phyloP scores from a whole-genome alignment of 1,140 invertebrate genomes.

The Anoplolepis gracilipes region DNA sequence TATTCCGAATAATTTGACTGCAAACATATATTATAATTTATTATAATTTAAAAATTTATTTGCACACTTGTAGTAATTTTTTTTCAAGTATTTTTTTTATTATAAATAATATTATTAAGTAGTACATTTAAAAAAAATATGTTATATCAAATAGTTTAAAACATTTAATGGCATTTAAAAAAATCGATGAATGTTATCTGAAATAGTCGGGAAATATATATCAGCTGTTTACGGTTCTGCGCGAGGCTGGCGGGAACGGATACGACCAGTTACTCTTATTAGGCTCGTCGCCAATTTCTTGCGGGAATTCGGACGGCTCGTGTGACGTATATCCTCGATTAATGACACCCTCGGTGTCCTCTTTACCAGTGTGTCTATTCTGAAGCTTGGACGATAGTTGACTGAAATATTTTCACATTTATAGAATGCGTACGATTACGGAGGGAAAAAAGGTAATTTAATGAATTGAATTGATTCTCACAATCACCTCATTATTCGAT shows the following conservation, averaged over 20 bases:
- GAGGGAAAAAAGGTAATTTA: neutral
- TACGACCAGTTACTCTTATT: constrained; percentile 83
- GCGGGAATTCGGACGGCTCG: constrained; percentile 76
- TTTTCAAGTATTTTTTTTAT: constrained; percentile 33
- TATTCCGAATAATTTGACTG: neutral
- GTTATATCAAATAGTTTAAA: neutral
- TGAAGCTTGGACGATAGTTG: constrained; percentile 81
- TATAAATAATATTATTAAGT: constrained; percentile 26
- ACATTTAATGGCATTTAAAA: neutral
- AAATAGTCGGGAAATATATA: neutral
- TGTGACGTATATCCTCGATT: constrained; percentile 81
- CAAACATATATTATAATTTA: neutral
- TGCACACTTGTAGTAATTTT: neutral
- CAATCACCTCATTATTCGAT: constrained; percentile 80
- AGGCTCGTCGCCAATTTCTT: constrained; percentile 71
- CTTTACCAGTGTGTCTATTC: constrained; percentile 69
- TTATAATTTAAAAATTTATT: neutral
- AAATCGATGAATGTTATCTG: neutral
- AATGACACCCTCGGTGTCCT: constrained; percentile 80
- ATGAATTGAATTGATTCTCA: neutral
- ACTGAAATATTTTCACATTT: constrained; percentile 70
- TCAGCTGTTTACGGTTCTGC: constrained; percentile 73
- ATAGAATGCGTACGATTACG: neutral
- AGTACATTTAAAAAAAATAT: constrained; percentile 16
- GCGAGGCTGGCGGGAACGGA: constrained; percentile 80